Evolutionary conservation across 2,797 vertebrate genomes (phyloP).

Genomic region (Lutjanus argentimaculatus): DNA sequence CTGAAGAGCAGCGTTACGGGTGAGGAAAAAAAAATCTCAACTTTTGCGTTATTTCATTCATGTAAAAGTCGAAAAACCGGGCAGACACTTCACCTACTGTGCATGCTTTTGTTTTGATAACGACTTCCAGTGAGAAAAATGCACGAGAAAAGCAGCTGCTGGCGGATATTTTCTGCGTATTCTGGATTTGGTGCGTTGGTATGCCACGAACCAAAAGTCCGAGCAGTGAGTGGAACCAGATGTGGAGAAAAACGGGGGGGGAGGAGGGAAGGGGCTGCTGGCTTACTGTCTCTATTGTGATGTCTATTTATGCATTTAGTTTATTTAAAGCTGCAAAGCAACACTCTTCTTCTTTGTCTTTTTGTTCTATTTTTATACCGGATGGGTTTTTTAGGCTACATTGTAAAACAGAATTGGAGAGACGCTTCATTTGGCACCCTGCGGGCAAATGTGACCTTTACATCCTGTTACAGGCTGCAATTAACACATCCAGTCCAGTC

Average conservation of each 20-base stretch:
- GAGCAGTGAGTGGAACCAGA: slow-evolving; percentile 89
- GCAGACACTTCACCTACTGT: not conserved
- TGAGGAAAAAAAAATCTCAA: slow-evolving; percentile 59
- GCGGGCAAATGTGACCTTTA: slow-evolving; percentile 82
- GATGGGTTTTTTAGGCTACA: slow-evolving; percentile 6
- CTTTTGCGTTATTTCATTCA: slow-evolving; percentile 40
- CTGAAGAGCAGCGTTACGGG: slow-evolving; percentile 79
- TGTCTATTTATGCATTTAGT: slow-evolving; percentile 5
- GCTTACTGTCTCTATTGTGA: slow-evolving; percentile 45
- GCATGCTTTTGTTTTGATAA: slow-evolving; percentile 17
- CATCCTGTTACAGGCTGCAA: slow-evolving; percentile 76
- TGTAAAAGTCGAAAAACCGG: slow-evolving; percentile 21
- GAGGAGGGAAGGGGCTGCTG: slow-evolving; percentile 66
- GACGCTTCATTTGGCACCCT: slow-evolving; percentile 64
- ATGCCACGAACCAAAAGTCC: slow-evolving; percentile 87
- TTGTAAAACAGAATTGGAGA: slow-evolving; percentile 34
- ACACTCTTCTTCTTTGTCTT: not conserved
- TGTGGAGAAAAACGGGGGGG: slow-evolving; percentile 75
- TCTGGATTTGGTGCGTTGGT: slow-evolving; percentile 72
- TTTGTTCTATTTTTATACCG: slow-evolving; percentile 12
- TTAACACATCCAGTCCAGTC: slow-evolving; percentile 66
- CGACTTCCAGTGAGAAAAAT: not conserved
- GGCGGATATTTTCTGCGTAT: not conserved
- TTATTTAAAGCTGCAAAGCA: not conserved
- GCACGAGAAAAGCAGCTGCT: not conserved